phyloP scores from a whole-genome alignment of 2,797 vertebrate genomes.

The Hippocampus kuda region DNA sequence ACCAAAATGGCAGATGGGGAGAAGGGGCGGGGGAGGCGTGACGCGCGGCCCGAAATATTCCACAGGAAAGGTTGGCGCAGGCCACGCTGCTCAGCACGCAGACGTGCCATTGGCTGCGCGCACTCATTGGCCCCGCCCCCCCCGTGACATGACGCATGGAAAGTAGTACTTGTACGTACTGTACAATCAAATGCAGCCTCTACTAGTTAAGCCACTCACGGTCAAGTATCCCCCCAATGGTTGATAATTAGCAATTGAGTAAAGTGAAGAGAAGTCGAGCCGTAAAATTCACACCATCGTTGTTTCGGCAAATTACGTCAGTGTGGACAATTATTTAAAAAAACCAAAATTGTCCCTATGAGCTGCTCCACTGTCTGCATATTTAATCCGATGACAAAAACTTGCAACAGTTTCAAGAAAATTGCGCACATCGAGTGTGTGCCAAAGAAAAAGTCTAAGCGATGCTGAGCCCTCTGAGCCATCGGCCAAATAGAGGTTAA shows the following conservation, averaged over 20 bases:
- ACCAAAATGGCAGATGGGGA: constrained; percentile 77
- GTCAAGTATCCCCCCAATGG: too few relatives aligned
- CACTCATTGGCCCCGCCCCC: constrained; percentile 39
- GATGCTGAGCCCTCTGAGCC: constrained; percentile 44
- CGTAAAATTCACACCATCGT: neutral
- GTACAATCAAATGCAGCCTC: constrained; percentile 39
- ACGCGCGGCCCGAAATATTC: constrained; percentile 54
- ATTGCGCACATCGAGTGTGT: neutral
- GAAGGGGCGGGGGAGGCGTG: constrained; percentile 59
- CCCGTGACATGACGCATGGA: constrained; percentile 42
- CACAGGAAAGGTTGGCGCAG: constrained; percentile 41
- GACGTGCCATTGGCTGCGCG: constrained; percentile 39
- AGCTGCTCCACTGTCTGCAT: neutral
- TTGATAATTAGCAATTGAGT: neutral
- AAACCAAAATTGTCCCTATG: neutral
- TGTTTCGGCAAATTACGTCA: neutral
- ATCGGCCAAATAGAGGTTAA: constrained; percentile 51
- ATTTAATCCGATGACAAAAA: neutral
- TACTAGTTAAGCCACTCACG: constrained; percentile 4
- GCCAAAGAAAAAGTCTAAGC: neutral
- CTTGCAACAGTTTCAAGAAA: constrained; percentile 4
- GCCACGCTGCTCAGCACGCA: constrained; percentile 29
- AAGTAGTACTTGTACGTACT: constrained; percentile 25
- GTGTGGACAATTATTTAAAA: neutral
- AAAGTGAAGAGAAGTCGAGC: neutral